Evolutionary conservation across 35 echinoderm and acorn worm genomes (phyloP).

Genomic region (Holothuria glaberrima): DNA sequence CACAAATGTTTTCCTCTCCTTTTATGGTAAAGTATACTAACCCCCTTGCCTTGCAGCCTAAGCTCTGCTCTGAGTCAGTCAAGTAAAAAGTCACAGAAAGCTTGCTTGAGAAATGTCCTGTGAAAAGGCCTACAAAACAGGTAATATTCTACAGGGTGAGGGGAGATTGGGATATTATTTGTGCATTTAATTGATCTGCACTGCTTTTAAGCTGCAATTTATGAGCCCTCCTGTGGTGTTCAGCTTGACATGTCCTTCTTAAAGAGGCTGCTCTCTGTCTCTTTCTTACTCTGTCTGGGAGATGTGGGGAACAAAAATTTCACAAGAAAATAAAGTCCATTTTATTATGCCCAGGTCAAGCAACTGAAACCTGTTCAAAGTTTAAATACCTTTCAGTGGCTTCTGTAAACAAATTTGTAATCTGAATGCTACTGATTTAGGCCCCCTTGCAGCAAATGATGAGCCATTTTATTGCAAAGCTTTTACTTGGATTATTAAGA

Average conservation of each 20-base stretch:
- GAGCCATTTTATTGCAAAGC: too few relatives aligned
- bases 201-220: constrained; percentile 41
- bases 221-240: constrained; percentile 48
- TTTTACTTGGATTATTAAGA: too few relatives aligned
- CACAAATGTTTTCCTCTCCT: constrained; percentile 18
- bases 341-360: too few relatives aligned
- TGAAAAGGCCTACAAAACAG: background rate
- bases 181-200: constrained; percentile 51
- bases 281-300: background rate
- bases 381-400: too few relatives aligned
- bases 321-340: too few relatives aligned
- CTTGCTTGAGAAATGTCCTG: background rate
- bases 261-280: constrained; percentile 12
- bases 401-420: too few relatives aligned
- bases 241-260: background rate
- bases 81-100: background rate
- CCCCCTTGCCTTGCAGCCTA: background rate
- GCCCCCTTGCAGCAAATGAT: too few relatives aligned
- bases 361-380: too few relatives aligned
- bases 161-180: constrained; percentile 31
- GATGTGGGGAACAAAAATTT: too few relatives aligned
- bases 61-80: background rate
- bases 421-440: too few relatives aligned
- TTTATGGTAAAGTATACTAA: constrained; percentile 30
- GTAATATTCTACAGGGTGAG: background rate